A percentile compares a stretch with the other conserved stretches of the same genome.
phyloP scores from a whole-genome alignment of 2,797 vertebrate genomes.

The Pseudomugil tenellus region DNA sequence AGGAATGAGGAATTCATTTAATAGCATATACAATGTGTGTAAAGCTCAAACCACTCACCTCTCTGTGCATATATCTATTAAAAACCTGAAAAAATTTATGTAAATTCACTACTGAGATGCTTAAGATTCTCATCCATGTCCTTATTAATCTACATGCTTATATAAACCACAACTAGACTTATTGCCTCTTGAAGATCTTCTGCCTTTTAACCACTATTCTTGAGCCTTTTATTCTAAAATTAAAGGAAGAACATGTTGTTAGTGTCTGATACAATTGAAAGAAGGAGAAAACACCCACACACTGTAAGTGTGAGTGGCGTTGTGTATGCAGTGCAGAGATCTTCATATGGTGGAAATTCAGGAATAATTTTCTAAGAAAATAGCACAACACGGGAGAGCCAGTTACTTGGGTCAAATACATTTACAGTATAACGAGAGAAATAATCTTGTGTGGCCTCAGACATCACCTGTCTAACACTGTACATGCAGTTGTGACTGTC shows the following conservation, averaged over 20 bases:
- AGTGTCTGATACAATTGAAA: neutral
- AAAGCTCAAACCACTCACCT: too few relatives aligned
- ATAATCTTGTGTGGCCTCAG: neutral
- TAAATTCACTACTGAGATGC: neutral
- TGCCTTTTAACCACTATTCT: neutral
- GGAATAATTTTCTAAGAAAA: neutral
- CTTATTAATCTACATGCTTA: neutral
- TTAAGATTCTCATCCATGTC: neutral
- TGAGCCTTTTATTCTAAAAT: neutral
- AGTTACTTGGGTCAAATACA: neutral
- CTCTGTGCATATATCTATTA: too few relatives aligned
- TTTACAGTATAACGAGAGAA: neutral
- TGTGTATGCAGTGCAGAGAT: neutral
- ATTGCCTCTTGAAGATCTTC: neutral
- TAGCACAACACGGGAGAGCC: too few relatives aligned
- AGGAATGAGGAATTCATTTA: slow-evolving; percentile 8
- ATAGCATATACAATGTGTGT: slow-evolving; percentile 22
- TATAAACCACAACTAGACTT: neutral
- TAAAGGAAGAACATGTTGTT: neutral
- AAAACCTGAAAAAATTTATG: too few relatives aligned
- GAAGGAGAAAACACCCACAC: neutral
- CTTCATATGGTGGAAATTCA: neutral
- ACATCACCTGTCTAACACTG: neutral
- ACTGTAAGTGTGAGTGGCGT: too few relatives aligned
- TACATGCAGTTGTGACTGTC: neutral